Evolutionary conservation across 2,888 invertebrate genomes (phyloP), one percentile per base, ranked within the genome.

Genomic region (Cancer borealis): DNA sequence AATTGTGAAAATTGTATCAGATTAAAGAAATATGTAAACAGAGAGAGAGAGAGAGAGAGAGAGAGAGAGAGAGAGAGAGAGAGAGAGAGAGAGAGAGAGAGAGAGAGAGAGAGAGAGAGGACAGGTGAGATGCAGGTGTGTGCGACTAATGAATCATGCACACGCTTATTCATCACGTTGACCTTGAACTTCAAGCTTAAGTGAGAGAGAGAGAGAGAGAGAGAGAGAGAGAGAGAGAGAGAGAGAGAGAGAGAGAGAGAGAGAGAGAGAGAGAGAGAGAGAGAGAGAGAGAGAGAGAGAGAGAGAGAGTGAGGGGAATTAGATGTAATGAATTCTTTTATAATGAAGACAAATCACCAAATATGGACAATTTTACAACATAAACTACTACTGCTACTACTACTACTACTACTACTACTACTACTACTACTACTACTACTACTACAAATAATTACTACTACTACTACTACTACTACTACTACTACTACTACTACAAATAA

Each of bases 401-500:
- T 79, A 79, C 73, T 79, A 79, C 73, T 79, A 79, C 73, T 79
- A 79, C 73, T 79, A 79, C 73, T 79, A 79, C 73, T 26, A 79
- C 73, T 79, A 79, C 26, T 79, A 79, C 30, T 79, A 66, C n/a
- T 21, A 66, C 66, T 21, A n/a, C 21, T 21, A 66, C 66, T n/a
- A n/a, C n/a, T n/a, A n/a, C n/a, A n/a, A n/a, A 49, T 49, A 49
- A 49, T 49, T 49, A 49, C 49, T 49, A 49, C 49, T 8, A 49
- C 49, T 49, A 49, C 49, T 49, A 49, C 49, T 88, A 88, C 88
- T 88, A 88, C 88, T 88, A 88, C 88, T 88, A 88, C 88, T 88
- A 88, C 39, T 88, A 88, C 88, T 88, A n/a, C 88, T 88, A 88
- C 88, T 88, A 88, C 88, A n/a, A 8, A 49, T 10, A 10, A 10